A percentile compares a stretch with the other conserved stretches of the same genome.
Evolutionary conservation across 2,797 vertebrate genomes (phyloP).

Genomic region (Sebastes hopkinsi): DNA sequence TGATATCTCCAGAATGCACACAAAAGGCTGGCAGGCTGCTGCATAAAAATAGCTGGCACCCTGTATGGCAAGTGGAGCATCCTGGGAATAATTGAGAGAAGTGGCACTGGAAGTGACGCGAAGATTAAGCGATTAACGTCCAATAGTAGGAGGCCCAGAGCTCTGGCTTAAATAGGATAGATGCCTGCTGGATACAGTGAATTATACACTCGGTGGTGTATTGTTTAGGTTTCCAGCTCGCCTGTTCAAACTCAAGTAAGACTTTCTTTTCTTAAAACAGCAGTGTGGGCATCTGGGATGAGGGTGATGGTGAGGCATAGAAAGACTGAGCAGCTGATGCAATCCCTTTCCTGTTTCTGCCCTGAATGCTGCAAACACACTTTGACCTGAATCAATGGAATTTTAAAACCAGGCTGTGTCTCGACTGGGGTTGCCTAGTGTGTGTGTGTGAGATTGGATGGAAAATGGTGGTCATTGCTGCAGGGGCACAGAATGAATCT

Average conservation of each 20-base stretch:
- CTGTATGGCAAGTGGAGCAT: constrained; percentile 53
- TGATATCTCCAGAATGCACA: constrained; percentile 63
- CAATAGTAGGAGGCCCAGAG: constrained; percentile 48
- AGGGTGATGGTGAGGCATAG: constrained; percentile 18
- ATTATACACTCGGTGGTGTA: constrained; percentile 35
- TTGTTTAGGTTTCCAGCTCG: constrained; percentile 52
- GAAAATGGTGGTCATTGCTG: constrained; percentile 31
- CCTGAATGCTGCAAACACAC: constrained; percentile 37
- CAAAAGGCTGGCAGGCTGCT: constrained; percentile 64
- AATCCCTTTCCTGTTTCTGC: constrained; percentile 36
- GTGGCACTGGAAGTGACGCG: constrained; percentile 65
- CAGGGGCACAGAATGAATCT: constrained; percentile 32
- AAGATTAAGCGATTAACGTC: constrained; percentile 77
- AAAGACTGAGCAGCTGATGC: constrained; percentile 41
- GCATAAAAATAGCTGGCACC: constrained; percentile 66
- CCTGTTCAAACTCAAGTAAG: constrained; percentile 70
- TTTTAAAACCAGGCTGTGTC: constrained; percentile 38
- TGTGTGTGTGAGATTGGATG: background rate
- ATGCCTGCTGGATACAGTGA: constrained; percentile 57
- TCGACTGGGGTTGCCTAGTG: constrained; percentile 12
- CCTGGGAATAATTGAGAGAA: constrained; percentile 73
- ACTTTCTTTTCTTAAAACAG: constrained; percentile 49
- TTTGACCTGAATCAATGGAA: constrained; percentile 60
- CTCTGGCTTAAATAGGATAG: constrained; percentile 57
- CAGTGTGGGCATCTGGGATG: constrained; percentile 44